phyloP scores from a whole-genome alignment of 1,140 invertebrate species.

The Diorhabda elongata region DNA sequence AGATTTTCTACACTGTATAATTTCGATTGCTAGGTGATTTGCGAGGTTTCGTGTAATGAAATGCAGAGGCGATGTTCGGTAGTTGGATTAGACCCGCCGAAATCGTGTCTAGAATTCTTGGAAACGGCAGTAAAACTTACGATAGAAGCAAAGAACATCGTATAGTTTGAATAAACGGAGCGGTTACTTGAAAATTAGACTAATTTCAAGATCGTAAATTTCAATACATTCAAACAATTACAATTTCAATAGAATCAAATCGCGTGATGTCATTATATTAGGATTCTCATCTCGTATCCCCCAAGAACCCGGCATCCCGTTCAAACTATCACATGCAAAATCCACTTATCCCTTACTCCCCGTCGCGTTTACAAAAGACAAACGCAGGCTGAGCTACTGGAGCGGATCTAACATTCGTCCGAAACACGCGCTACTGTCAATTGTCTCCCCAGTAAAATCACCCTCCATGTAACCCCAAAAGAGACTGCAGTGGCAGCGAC shows the following conservation, averaged over 20 bases:
- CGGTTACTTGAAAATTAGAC: no score
- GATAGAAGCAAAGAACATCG: no score
- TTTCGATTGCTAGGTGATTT: no score
- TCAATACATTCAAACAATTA: no score
- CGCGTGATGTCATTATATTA: neutral
- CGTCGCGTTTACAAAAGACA: slow-evolving; percentile 8
- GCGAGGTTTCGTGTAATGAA: no score
- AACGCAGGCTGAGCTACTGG: slow-evolving; percentile 10
- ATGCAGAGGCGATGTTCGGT: slow-evolving; percentile 5
- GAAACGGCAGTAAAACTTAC: no score
- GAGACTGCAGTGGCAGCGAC: slow-evolving; percentile 7
- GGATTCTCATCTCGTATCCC: neutral
- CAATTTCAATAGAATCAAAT: neutral
- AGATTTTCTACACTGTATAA: no score
- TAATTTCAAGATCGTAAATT: no score
- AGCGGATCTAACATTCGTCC: slow-evolving; percentile 14
- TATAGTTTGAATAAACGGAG: no score
- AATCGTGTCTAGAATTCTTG: slow-evolving; percentile 8
- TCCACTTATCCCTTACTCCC: slow-evolving; percentile 11
- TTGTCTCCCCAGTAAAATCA: slow-evolving; percentile 16
- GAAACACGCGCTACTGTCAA: slow-evolving; percentile 13
- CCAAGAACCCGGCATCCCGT: neutral
- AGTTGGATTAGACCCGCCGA: slow-evolving; percentile 16
- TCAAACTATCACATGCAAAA: slow-evolving; percentile 5
- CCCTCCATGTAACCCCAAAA: slow-evolving; percentile 20